Evolutionary conservation across 2,888 invertebrate species (phyloP).

Genomic region (Leptopilina myrica): DNA sequence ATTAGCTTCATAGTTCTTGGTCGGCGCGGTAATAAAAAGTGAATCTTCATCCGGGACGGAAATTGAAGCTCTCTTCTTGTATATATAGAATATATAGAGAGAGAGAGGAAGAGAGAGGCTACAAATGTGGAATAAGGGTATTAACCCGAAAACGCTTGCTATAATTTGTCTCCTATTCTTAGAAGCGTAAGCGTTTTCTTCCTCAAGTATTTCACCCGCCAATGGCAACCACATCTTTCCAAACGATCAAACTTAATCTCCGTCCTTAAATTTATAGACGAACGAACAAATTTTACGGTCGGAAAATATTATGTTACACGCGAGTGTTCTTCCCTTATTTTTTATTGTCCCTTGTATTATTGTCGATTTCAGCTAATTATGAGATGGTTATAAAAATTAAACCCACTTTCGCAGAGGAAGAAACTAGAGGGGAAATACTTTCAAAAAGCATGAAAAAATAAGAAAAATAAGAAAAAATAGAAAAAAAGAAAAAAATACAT

Average conservation of each 20-base stretch:
- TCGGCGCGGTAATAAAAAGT: neutral
- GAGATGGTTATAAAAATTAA: too few species aligned
- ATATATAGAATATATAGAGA: too few species aligned
- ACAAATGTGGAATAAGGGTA: slow-evolving; percentile 29
- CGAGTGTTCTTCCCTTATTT: slow-evolving; percentile 7
- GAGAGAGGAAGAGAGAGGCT: neutral
- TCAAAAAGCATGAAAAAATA: too few species aligned
- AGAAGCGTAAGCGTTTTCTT: slow-evolving; percentile 33
- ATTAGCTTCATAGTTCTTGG: neutral
- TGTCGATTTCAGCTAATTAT: neutral
- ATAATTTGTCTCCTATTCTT: slow-evolving; percentile 39
- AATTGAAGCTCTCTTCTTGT: slow-evolving; percentile 10
- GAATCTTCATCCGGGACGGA: neutral
- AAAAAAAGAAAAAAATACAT: too few species aligned
- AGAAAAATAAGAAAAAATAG: too few species aligned
- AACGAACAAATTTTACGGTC: slow-evolving; percentile 14
- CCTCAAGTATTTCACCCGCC: neutral
- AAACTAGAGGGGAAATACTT: too few species aligned
- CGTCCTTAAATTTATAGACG: slow-evolving; percentile 22
- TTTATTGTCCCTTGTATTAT: slow-evolving; percentile 20
- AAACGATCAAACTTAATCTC: slow-evolving; percentile 31
- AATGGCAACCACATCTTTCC: slow-evolving; percentile 18
- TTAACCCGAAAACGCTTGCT: slow-evolving; percentile 10
- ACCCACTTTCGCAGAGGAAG: too few species aligned
- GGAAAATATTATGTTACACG: neutral